Conservation (phyloP, 2,113 vertebrate species). For the Paratilapia polleni region DNA sequence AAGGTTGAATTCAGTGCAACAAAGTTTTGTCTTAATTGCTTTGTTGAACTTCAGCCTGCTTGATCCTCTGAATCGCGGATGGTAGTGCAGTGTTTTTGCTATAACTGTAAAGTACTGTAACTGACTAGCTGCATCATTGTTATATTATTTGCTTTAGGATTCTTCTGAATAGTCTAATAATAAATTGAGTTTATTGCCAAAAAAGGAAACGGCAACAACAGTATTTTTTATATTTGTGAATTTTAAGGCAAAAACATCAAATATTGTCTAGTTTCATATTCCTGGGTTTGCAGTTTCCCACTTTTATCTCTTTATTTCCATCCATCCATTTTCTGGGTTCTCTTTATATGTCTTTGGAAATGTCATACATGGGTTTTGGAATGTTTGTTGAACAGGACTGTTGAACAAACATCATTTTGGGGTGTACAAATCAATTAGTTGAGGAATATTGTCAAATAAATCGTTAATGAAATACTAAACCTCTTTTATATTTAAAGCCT, state of each 20-base stretch:
- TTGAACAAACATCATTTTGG: neutral
- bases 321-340: no score
- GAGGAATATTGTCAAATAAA: neutral
- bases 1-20: neutral
- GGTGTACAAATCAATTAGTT: accelerated
- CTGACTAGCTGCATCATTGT: neutral
- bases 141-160: neutral
- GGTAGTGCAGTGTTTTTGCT: accelerated
- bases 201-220: neutral
- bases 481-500: neutral
- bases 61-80: neutral
- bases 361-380: neutral
- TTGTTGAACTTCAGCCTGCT: neutral
- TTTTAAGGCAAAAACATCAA: neutral
- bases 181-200: neutral
- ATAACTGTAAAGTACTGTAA: neutral
- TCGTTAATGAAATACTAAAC: neutral
- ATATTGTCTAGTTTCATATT: neutral
- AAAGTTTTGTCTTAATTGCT: neutral
- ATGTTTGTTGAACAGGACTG: neutral
- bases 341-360: neutral
- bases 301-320: no score
- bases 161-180: neutral
- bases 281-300: neutral
- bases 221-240: neutral